Percentiles rank a stretch among this genome's conserved stretches.
Evolutionary conservation across 37 sponge, comb jelly and placozoan species (phyloP).

Genomic region (Aphrocallistes beatrix): DNA sequence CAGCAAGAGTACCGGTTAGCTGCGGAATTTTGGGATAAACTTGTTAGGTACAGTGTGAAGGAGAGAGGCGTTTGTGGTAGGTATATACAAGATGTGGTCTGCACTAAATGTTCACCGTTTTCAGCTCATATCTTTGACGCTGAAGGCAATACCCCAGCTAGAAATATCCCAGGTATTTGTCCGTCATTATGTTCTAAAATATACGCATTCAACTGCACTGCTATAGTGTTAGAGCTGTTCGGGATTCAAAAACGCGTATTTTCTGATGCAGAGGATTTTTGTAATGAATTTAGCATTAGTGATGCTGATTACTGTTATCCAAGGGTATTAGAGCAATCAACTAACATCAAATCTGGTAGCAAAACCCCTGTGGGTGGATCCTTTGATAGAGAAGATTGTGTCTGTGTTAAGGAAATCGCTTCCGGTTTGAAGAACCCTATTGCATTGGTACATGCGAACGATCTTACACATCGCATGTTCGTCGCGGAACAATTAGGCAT

Average conservation of each 20-base stretch:
- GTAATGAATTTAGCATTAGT: conserved; percentile 7
- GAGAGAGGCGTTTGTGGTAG: conserved; percentile 26
- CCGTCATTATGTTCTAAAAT: conserved; percentile 30
- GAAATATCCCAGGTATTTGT: conserved; percentile 42
- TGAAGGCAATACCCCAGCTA: neutral
- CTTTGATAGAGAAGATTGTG: conserved; percentile 25
- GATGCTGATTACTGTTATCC: conserved; percentile 59
- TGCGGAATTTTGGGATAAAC: neutral
- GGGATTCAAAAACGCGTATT: conserved; percentile 4
- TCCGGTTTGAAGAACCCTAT: conserved; percentile 42
- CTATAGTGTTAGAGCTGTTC: conserved; percentile 24
- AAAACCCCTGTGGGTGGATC: neutral
- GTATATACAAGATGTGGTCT: conserved; percentile 34
- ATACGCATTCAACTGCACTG: conserved; percentile 31
- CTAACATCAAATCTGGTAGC: neutral
- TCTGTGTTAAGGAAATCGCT: conserved; percentile 43
- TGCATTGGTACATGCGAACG: conserved; percentile 34
- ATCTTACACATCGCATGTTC: conserved; percentile 47
- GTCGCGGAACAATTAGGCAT: conserved; percentile 58
- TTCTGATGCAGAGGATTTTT: conserved; percentile 28
- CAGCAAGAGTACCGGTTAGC: conserved; percentile 8
- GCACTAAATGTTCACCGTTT: conserved; percentile 50
- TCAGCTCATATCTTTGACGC: conserved; percentile 55
- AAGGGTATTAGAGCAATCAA: conserved; percentile 34
- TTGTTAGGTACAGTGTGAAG: too few relatives aligned